These are phyloP conservation scores for Dallia pectoralis DNA, from an alignment of 2,797 vertebrate species.

Conservation along the genomic window DNA sequence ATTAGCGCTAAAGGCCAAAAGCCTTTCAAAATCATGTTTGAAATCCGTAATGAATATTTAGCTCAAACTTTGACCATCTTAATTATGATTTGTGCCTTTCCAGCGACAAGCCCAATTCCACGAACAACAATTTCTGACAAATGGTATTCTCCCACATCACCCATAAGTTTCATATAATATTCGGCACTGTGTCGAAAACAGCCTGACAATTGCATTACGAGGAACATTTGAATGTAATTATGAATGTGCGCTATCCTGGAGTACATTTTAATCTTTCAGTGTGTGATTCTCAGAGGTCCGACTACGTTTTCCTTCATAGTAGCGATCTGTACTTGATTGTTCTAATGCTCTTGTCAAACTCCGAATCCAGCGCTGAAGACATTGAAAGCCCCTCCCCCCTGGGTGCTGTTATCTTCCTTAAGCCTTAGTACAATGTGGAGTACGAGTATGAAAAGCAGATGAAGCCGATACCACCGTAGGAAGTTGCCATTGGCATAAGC, in stretches of 20 bases:
- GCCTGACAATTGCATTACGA: too few species aligned
- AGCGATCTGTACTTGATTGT: constrained; percentile 21
- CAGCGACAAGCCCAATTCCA: too few species aligned
- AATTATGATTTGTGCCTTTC: background rate
- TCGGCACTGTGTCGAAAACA: background rate
- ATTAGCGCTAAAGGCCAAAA: background rate
- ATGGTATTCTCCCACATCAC: background rate
- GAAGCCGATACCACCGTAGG: constrained; percentile 51
- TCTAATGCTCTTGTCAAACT: constrained; percentile 25
- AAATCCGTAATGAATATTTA: background rate
- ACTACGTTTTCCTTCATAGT: constrained; percentile 5
- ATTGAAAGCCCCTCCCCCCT: constrained; percentile 40
- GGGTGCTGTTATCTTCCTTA: constrained; percentile 47
- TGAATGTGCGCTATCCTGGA: background rate
- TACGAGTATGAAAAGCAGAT: constrained; percentile 53
- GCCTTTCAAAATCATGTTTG: background rate
- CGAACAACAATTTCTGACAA: background rate
- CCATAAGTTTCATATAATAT: background rate
- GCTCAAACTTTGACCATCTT: too few species aligned
- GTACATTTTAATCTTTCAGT: background rate
- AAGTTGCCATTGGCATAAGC: constrained; percentile 53
- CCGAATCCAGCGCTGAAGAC: constrained; percentile 27
- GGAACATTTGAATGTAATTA: background rate
- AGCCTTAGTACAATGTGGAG: constrained; percentile 42
- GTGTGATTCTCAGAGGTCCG: background rate